phyloP scores from a whole-genome alignment of 1,140 invertebrate species.

The Ceratosolen solmsi region DNA sequence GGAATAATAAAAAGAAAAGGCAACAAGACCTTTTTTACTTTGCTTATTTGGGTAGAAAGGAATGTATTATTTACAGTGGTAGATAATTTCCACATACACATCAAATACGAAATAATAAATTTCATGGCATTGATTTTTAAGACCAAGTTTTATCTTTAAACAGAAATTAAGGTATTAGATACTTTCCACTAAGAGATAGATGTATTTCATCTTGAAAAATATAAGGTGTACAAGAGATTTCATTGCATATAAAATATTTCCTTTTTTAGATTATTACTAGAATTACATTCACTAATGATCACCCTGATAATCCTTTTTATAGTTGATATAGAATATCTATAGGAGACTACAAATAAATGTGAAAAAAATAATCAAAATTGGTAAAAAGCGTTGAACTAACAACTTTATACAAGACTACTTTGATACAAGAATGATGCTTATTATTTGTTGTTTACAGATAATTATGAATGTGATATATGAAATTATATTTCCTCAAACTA shows the following conservation, averaged over 20 bases:
- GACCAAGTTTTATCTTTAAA: slow-evolving; percentile 32
- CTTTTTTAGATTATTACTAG: slow-evolving; percentile 33
- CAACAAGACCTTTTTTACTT: slow-evolving; percentile 34
- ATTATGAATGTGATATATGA: slow-evolving; percentile 24
- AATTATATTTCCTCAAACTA: slow-evolving; percentile 39
- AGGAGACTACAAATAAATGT: slow-evolving; percentile 47
- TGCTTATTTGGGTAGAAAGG: slow-evolving; percentile 16
- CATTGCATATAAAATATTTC: slow-evolving; percentile 27
- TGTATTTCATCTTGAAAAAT: slow-evolving; percentile 32
- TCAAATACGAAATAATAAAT: slow-evolving; percentile 43
- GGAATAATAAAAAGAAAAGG: slow-evolving; percentile 22
- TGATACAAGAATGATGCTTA: slow-evolving; percentile 36
- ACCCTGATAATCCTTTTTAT: slow-evolving; percentile 12
- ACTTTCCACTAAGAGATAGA: slow-evolving; percentile 20
- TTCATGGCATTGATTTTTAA: slow-evolving; percentile 36
- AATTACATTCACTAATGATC: slow-evolving; percentile 36
- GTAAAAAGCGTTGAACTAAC: slow-evolving; percentile 21
- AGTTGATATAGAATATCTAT: slow-evolving; percentile 35
- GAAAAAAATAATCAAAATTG: slow-evolving; percentile 37
- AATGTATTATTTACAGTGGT: slow-evolving; percentile 35
- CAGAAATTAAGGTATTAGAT: slow-evolving; percentile 42
- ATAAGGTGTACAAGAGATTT: slow-evolving; percentile 10
- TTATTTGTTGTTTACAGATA: slow-evolving; percentile 26
- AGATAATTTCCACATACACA: slow-evolving; percentile 29
- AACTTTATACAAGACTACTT: slow-evolving; percentile 32